Conservation (phyloP, 2,113 vertebrate species). For the Daboia siamensis region DNA sequence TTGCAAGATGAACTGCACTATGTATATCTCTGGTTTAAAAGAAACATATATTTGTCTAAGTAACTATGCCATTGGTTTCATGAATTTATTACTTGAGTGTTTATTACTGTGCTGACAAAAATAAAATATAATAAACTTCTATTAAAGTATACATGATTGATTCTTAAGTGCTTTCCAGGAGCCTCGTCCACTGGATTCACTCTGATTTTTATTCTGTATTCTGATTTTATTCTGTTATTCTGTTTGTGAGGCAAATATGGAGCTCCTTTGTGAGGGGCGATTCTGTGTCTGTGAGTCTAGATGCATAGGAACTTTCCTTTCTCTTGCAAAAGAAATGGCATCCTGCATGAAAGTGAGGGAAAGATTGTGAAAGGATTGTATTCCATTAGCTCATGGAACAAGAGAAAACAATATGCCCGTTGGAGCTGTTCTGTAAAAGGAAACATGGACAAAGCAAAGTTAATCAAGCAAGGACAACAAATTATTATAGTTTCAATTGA, state of each 20-base stretch:
- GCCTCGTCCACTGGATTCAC: not conserved
- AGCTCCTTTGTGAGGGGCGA: not conserved
- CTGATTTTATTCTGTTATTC: not conserved
- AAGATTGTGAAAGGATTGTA: not conserved
- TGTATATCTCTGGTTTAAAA: conserved; percentile 48
- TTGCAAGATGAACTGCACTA: conserved; percentile 40
- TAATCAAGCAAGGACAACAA: not conserved
- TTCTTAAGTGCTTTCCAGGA: not conserved
- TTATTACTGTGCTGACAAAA: conserved; percentile 63
- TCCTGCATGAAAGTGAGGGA: not conserved
- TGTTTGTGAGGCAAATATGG: not conserved
- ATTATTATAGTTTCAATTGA: not conserved
- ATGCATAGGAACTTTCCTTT: not conserved
- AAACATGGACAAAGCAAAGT: not conserved
- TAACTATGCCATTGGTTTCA: conserved; percentile 58
- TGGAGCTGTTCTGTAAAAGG: not conserved
- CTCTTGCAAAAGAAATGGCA: not conserved
- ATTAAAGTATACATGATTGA: conserved; percentile 30
- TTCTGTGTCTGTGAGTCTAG: not conserved
- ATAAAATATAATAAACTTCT: conserved; percentile 57
- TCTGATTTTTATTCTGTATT: not conserved
- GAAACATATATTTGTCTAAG: conserved; percentile 53
- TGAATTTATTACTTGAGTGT: conserved; percentile 62
- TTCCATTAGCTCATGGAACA: not conserved
- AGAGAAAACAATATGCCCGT: not conserved